Evolutionary conservation across 2,888 invertebrate species (phyloP), one percentile per base, ranked within the genome.

Genomic region (Himalopsyche japonica): DNA sequence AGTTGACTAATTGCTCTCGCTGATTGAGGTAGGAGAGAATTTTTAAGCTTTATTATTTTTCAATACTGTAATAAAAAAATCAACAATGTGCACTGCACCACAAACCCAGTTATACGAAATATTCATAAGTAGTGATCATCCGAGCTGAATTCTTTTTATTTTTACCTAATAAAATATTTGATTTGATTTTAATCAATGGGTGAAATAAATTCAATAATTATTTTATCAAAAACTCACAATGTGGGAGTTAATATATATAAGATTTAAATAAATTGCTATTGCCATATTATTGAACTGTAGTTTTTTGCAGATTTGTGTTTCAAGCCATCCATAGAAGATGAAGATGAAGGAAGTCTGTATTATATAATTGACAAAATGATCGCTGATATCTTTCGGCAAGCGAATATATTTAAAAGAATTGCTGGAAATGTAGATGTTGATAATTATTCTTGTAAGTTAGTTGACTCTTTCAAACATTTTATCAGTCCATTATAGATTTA

Each of bases 381-480:
- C 88, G 94, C 95, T 81, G 96, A 97, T 88, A 95, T 97, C 88
- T 95, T 95, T 89, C 92, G 94, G 79, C 96, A 97, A 93, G 94
- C 95, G 18, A 93, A 94, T 7, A 90, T 96, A 79, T 94, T 98
- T 88, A 93, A 94, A 0, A 93, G 97, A 81, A 94, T 96, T n/a
- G 92, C 93, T 87, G 91, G 92, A 79, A 89, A 91, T 85, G 88
- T 91, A 79, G 91, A 92, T 49, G 89, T 91, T 79, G 88, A 89
- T 81, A 89, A 90, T 79, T 92, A 93, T 87, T 91, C 91, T 90
- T 91, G 92, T 92, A 88, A 78, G 34, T 80, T 49, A 7, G 18
- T 76, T 10, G 20, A 57, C 8, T 1, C n/a, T 6, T 57, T 1
- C 8, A 20, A 8, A 57, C 10, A 20, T 24, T 20, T 57, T n/a